phyloP scores from a whole-genome alignment of 2,888 invertebrate genomes.

The Megalurothrips usitatus region DNA sequence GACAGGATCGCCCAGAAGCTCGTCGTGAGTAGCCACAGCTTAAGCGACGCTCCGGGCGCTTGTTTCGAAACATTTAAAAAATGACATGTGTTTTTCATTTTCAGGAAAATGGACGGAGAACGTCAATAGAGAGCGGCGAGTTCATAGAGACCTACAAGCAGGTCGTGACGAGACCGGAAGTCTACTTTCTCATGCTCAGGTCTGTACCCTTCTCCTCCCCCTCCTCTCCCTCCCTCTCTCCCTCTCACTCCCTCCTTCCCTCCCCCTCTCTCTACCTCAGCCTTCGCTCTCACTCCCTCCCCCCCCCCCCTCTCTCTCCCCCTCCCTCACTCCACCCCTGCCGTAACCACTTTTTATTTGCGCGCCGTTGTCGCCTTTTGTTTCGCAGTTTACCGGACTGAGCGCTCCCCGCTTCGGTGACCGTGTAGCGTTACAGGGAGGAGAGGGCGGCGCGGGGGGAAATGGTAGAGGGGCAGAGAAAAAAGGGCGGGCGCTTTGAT shows the following conservation, averaged over 20 bases:
- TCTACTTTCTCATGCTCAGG: conserved; percentile 56
- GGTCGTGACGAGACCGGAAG: conserved; percentile 56
- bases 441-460: no score
- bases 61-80: no score
- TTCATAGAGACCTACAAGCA: conserved; percentile 56
- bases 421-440: no score
- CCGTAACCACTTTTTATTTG: conserved; percentile 27
- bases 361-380: no score
- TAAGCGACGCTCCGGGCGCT: no score
- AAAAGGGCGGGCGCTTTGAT: no score
- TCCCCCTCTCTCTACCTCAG: background rate
- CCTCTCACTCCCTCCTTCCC: background rate
- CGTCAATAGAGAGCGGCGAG: conserved; percentile 49
- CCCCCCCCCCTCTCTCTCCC: background rate
- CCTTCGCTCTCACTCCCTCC: background rate
- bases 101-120: conserved; percentile 46
- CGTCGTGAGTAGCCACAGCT: conserved; percentile 45
- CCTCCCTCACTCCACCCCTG: conserved; percentile 21
- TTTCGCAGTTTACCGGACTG: no score
- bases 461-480: no score
- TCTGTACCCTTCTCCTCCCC: no score
- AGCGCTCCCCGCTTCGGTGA: no score
- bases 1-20: conserved; percentile 52
- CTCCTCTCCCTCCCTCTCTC: no score
- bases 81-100: conserved; percentile 7